Conservation (phyloP, 2,113 vertebrate genomes). For the Bombycilla garrulus region DNA sequence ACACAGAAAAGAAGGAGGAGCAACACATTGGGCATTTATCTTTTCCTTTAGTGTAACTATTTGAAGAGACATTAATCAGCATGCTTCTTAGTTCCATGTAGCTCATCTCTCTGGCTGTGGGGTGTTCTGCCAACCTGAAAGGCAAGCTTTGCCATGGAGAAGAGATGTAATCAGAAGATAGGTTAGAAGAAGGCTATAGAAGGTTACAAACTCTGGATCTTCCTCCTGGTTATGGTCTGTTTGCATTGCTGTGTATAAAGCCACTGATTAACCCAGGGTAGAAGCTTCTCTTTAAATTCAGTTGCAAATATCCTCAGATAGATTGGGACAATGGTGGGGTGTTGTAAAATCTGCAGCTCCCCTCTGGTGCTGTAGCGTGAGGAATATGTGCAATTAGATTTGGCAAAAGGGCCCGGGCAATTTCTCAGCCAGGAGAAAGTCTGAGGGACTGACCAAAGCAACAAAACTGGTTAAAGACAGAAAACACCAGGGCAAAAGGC, state of each 20-base stretch:
- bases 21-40: neutral
- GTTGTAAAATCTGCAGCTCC: neutral
- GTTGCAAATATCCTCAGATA: neutral
- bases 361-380: neutral
- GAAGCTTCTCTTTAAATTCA: neutral
- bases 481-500: neutral
- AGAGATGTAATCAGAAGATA: neutral
- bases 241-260: neutral
- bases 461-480: neutral
- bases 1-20: neutral
- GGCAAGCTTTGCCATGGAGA: neutral
- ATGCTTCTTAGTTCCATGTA: neutral
- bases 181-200: neutral
- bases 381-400: neutral
- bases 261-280: neutral
- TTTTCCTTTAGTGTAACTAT: neutral
- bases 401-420: neutral
- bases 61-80: neutral
- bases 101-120: neutral
- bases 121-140: neutral
- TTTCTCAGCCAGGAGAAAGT: neutral
- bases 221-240: neutral
- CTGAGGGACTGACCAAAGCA: neutral
- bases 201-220: neutral
- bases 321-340: rapidly evolving